Evolutionary conservation across 2,113 vertebrate species (phyloP).

Genomic region (Morone saxatilis): DNA sequence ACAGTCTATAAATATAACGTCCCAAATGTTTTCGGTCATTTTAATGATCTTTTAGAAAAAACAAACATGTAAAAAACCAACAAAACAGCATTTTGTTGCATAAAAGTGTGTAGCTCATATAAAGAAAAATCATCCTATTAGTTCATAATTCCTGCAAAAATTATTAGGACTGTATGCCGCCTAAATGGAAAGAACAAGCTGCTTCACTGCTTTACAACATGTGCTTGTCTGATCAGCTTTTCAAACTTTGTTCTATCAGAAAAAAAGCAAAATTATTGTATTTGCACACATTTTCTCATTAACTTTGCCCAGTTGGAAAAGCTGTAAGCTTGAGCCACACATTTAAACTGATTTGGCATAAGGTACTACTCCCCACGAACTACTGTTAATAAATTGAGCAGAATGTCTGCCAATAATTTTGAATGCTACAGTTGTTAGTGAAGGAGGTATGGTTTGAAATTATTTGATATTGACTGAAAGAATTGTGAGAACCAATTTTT

Average conservation of each 20-base stretch:
- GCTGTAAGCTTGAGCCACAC: background rate
- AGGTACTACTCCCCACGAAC: background rate
- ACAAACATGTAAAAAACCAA: slow-evolving; percentile 12
- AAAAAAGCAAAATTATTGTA: slow-evolving; percentile 2
- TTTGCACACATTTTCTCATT: slow-evolving; percentile 29
- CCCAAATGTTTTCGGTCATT: slow-evolving; percentile 32
- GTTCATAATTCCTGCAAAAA: slow-evolving; percentile 15
- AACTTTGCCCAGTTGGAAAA: slow-evolving; percentile 6
- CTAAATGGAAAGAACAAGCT: slow-evolving; percentile 1
- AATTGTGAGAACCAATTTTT: background rate
- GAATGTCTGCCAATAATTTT: slow-evolving; percentile 27
- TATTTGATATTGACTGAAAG: slow-evolving; percentile 15
- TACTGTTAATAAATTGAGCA: slow-evolving; percentile 19
- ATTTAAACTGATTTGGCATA: slow-evolving; percentile 4
- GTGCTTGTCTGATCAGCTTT: background rate
- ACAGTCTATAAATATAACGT: slow-evolving; percentile 42
- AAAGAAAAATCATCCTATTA: slow-evolving; percentile 2
- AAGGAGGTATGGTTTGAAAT: slow-evolving; percentile 10
- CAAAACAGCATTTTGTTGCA: background rate
- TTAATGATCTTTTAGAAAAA: slow-evolving; percentile 17
- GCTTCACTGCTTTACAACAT: background rate
- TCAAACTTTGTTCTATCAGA: background rate
- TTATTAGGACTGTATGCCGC: background rate
- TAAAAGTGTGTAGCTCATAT: background rate
- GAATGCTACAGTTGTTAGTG: slow-evolving; percentile 9